Evolutionary conservation across 2,888 invertebrate genomes (phyloP), one percentile per base, ranked within the genome.

Genomic region (Meiosimyza platycephala): DNA sequence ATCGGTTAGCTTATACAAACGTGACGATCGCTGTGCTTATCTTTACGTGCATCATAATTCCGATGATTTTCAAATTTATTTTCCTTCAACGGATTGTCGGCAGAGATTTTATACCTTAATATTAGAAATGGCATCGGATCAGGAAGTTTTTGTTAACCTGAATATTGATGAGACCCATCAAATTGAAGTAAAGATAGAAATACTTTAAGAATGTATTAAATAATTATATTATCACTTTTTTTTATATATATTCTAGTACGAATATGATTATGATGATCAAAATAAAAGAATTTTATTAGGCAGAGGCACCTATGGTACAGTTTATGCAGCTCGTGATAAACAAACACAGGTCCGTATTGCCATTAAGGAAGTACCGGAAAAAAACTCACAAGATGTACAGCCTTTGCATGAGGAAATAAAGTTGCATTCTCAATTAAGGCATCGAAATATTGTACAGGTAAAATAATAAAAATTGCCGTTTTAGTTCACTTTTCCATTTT

Each of bases 331-430:
- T 0, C 88, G 96, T 2, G 98, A 99, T 88, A 90, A 95, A 77
- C 95, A 94, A 85, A 99, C 96, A 0, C 98, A 97, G 90, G 93
- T 94, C 78, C 90, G 96, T 74, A 98, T 99, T 79, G 99, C 99
- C 3, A 96, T 99, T 18, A 99, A 99, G 87, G 99, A 99, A 89
- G 96, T 99, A 75, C 97, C 97, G 0, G 99, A 99, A 87, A 94
- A 95, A 85, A 96, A 97, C 87, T 90, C 96, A 3, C 97, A 97
- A 0, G 97, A 97, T 82, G 97, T 99, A 0, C 99, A 99, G 86
- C 99, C 99, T 0, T 88, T 99, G 78, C 99, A 99, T 85, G 99
- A 99, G 88, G 99, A 99, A 89, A 99, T 99, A 76, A 92, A 96
- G 84, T 90, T 99, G 72, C 99, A 99, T 87, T 98, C 98, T 16